Conservation (phyloP, 92 coral and sea anemone species). For the Palythoa grandis region DNA sequence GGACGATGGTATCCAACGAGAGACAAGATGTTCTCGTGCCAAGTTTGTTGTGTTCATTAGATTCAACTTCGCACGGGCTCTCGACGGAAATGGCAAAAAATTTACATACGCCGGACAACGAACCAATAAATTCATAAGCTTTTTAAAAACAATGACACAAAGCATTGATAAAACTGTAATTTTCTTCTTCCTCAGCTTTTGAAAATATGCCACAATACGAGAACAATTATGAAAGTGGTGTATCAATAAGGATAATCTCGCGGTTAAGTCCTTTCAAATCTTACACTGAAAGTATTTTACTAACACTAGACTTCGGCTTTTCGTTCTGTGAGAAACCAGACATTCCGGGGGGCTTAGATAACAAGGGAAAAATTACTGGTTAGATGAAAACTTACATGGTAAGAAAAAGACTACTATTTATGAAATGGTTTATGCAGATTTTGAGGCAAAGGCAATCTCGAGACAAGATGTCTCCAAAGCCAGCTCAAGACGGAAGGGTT, state of each 20-base stretch:
- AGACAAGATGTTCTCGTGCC: background rate
- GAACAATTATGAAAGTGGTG: background rate
- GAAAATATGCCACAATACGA: background rate
- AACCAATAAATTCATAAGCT: conserved; percentile 36
- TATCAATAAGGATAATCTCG: background rate
- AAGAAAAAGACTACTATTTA: background rate
- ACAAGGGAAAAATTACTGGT: background rate
- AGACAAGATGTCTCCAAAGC: background rate
- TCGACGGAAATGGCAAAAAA: conserved; percentile 17
- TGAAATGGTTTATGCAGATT: background rate
- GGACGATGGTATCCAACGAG: conserved; percentile 2
- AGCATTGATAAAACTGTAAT: conserved; percentile 23
- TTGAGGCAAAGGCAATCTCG: background rate
- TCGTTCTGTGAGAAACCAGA: background rate
- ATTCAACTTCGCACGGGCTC: conserved; percentile 4
- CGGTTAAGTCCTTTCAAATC: background rate
- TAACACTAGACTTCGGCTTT: background rate
- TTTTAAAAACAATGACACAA: conserved; percentile 24
- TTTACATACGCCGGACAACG: conserved; percentile 45
- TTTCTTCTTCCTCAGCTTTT: background rate
- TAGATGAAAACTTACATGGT: background rate
- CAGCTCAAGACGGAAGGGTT: background rate
- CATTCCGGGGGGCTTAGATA: background rate
- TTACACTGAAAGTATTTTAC: background rate
- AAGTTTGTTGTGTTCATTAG: conserved; percentile 24